Conservation (phyloP, 2,797 vertebrate genomes). For the Pteronotus mesoamericanus region DNA sequence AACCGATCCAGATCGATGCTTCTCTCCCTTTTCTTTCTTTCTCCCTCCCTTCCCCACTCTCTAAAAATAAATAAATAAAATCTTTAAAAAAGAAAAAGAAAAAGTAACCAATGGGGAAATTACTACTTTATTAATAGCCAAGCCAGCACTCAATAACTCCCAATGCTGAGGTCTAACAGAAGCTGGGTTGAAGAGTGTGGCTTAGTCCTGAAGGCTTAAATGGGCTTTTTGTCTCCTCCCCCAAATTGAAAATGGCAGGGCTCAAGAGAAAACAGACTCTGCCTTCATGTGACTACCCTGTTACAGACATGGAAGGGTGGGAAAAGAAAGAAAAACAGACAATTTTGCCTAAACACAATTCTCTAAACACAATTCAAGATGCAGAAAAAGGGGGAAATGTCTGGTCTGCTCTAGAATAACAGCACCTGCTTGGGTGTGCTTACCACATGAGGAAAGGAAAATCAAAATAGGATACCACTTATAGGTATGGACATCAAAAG, state of each 20-base stretch:
- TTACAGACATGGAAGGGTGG: neutral
- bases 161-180: neutral
- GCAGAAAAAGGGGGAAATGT: neutral
- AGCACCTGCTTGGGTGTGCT: neutral
- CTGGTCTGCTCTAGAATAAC: neutral
- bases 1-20: neutral
- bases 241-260: neutral
- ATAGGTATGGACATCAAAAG: neutral
- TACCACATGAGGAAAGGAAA: neutral
- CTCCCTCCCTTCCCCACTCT: neutral
- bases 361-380: neutral
- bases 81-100: neutral
- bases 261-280: neutral
- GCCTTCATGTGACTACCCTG: neutral
- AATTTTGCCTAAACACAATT: neutral
- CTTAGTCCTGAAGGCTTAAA: neutral
- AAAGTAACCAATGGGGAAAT: conserved; percentile 1
- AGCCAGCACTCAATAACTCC: neutral
- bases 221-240: neutral
- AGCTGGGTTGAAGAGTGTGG: neutral
- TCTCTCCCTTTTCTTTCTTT: neutral
- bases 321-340: neutral
- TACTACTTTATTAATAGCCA: neutral
- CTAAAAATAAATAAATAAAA: neutral
- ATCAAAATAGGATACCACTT: neutral